A percentile compares a stretch with the other conserved stretches of the same genome.
Evolutionary conservation across 2,888 invertebrate species (phyloP).

Genomic region (Chrysolina haemoptera): DNA sequence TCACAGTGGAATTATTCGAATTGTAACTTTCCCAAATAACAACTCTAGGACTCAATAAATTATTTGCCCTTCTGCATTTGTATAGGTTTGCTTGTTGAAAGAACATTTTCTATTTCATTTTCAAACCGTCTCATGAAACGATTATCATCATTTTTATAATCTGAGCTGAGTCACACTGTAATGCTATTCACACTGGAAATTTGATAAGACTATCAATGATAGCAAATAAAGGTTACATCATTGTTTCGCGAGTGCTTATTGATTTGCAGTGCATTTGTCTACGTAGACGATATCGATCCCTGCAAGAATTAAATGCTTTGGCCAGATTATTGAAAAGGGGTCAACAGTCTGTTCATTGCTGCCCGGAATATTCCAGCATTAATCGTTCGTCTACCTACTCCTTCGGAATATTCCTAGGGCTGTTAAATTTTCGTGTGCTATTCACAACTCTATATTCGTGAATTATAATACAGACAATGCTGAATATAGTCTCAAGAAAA

Average conservation of each 20-base stretch:
- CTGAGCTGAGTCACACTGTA: neutral
- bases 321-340: slow-evolving; percentile 11
- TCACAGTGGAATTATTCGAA: no score
- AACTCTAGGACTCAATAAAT: no score
- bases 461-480: no score
- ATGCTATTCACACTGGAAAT: neutral
- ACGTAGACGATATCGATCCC: neutral
- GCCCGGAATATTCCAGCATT: neutral
- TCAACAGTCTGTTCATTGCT: slow-evolving; percentile 11
- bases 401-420: neutral
- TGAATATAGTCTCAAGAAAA: no score
- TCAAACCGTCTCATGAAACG: no score
- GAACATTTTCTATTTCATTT: no score
- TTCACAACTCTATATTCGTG: no score
- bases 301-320: neutral
- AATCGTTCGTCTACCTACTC: neutral
- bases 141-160: neutral
- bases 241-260: neutral
- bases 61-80: no score
- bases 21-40: no score
- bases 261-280: neutral
- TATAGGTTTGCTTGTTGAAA: no score
- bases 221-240: neutral
- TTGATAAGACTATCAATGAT: neutral
- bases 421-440: neutral